Evolutionary conservation across 2,888 invertebrate species (phyloP).

Genomic region (Noctua fimbriata): DNA sequence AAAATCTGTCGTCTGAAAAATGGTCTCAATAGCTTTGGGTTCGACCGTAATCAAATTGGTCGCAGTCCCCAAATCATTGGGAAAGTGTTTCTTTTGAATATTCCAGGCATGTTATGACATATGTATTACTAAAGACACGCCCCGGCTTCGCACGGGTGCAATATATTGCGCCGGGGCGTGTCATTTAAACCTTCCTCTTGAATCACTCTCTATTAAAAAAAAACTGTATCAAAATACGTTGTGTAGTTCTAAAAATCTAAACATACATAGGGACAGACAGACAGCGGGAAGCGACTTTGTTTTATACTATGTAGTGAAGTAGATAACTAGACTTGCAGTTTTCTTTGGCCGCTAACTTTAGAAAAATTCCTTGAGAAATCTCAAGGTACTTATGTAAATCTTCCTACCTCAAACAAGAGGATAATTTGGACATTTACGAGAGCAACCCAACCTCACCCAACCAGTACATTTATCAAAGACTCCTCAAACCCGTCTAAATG

Average conservation of each 20-base stretch:
- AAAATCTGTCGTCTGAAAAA: neutral
- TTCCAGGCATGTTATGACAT: neutral
- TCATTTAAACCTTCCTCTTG: too few relatives aligned
- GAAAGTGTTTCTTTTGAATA: neutral
- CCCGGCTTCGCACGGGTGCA: too few relatives aligned
- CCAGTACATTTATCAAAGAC: slow-evolving; percentile 42
- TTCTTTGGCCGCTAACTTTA: neutral
- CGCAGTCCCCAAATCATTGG: neutral
- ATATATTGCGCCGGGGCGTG: too few relatives aligned
- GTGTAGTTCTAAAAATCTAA: too few relatives aligned
- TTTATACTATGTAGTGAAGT: neutral
- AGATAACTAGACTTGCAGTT: neutral
- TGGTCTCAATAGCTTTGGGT: neutral
- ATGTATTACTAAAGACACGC: too few relatives aligned
- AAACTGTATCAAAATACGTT: too few relatives aligned
- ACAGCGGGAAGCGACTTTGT: too few relatives aligned
- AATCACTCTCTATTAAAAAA: too few relatives aligned
- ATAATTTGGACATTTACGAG: slow-evolving; percentile 15
- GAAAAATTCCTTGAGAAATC: neutral
- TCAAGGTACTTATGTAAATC: neutral
- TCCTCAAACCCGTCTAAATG: slow-evolving; percentile 30
- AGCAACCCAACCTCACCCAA: neutral
- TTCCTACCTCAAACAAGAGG: neutral
- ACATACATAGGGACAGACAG: too few relatives aligned
- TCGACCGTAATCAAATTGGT: neutral